Evolutionary conservation across 2,113 vertebrate genomes (phyloP).

Genomic region (Oryzias javanicus): DNA sequence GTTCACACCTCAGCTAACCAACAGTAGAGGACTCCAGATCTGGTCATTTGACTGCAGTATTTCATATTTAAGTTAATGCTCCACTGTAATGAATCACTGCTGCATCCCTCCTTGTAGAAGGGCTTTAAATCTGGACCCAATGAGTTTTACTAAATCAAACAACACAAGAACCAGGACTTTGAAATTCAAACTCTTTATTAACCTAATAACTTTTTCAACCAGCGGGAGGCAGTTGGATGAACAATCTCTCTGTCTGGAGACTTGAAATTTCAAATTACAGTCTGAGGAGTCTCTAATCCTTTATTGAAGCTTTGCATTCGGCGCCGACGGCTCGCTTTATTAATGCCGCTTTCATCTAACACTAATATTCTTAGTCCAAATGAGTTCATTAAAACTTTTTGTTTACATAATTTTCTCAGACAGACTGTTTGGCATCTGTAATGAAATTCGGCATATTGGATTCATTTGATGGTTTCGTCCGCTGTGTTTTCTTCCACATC

Average conservation of each 20-base stretch:
- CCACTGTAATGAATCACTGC: constrained; percentile 54
- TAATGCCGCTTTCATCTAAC: constrained; percentile 46
- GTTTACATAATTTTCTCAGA: constrained; percentile 41
- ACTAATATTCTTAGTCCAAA: constrained; percentile 29
- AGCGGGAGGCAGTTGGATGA: constrained; percentile 21
- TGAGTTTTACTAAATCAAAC: background rate
- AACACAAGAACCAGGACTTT: too few relatives aligned
- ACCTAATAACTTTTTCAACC: background rate
- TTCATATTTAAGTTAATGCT: too few relatives aligned
- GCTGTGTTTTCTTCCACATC: constrained; percentile 19
- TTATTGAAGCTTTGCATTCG: constrained; percentile 8
- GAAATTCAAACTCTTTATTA: too few relatives aligned
- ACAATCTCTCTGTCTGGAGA: constrained; percentile 24
- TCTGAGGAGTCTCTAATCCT: constrained; percentile 11
- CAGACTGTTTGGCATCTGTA: constrained; percentile 20
- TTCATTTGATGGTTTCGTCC: background rate
- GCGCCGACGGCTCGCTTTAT: constrained; percentile 23
- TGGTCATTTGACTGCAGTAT: constrained; percentile 29
- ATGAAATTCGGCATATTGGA: constrained; percentile 26
- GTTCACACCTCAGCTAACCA: constrained; percentile 41
- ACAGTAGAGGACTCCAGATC: constrained; percentile 26
- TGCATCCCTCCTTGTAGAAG: constrained; percentile 5
- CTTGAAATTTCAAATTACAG: constrained; percentile 24
- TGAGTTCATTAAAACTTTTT: constrained; percentile 43
- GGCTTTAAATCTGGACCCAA: constrained; percentile 12